Evolutionary conservation across 2,113 vertebrate genomes (phyloP), one percentile per base, ranked within the genome.

Genomic region (Phaethornis superciliosus): DNA sequence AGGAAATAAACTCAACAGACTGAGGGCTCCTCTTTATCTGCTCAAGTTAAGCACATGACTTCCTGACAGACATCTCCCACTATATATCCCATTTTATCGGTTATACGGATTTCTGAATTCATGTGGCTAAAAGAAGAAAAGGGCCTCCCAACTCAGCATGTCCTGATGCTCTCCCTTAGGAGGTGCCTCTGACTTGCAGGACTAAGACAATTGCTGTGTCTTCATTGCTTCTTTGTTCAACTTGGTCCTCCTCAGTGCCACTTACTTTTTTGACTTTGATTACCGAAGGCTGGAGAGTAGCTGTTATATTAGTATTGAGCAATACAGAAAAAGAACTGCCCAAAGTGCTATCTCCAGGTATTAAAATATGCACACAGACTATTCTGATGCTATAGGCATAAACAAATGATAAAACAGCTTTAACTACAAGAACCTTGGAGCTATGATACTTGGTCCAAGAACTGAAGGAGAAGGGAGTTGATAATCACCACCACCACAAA

Each of bases 381-480:
- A 33, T 1, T 20, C 67, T 70, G 70, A 58, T 94, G 89, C 88
- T 81, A 82, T 4, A 4, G 93, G 89, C 94, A 40, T 85, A 81
- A 94, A 90, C 63, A 89, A 84, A 90, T 62, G 49, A 86, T 91
- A 51, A 82, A 90, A 42, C 52, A 78, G n/a, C 40, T 88, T 87
- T 44, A 17, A 46, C 88, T 51, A 62, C 23, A 62, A 82, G 58
- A 82, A 85, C 88, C 93, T 96, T 81, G 70, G 55, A 97, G 97
- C 93, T 58, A 91, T 76, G 59, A 86, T 89, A 91, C 74, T 87
- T 95, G 78, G 90, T 89, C 67, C 78, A 91, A 95, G 81, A 91
- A 90, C 92, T 96, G 47, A 94, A 68, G 52, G 32, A 68, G 75
- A 76, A 62, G 10, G 51, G 64, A 88, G 77, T 5, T 88, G 64